Conservation (phyloP, 2,888 invertebrate genomes). For the Halictus quadricinctus region DNA sequence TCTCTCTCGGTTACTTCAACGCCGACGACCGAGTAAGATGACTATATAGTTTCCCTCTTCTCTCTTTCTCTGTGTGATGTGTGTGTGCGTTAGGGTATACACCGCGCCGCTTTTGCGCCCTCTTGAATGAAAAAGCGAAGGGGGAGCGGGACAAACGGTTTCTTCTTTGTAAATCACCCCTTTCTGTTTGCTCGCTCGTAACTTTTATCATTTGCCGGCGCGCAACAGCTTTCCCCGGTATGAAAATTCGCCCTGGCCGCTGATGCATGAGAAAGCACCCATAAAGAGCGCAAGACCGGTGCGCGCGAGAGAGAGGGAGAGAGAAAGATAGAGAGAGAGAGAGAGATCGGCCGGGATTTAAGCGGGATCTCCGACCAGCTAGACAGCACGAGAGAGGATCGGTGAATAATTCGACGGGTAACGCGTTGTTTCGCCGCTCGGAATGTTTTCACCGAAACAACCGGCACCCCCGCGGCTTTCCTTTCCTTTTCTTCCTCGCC, state of each 20-base stretch:
- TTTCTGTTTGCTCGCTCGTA: constrained; percentile 63
- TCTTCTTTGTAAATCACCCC: constrained; percentile 64
- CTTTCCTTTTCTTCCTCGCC: background rate
- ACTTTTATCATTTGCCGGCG: constrained; percentile 62
- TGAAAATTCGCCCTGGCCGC: constrained; percentile 50
- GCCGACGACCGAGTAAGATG: background rate
- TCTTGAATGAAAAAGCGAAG: constrained; percentile 57
- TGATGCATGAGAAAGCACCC: constrained; percentile 47
- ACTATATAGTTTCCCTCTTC: background rate
- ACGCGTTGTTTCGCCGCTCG: background rate
- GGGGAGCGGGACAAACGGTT: constrained; percentile 55
- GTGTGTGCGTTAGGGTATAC: constrained; percentile 13
- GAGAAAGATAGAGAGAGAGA: background rate
- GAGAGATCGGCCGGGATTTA: constrained; percentile 28
- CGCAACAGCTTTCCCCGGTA: constrained; percentile 54
- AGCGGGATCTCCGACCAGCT: background rate
- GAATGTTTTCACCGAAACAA: constrained; percentile 7
- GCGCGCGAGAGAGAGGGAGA: constrained; percentile 1
- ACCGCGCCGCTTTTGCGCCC: constrained; percentile 60
- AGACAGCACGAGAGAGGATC: constrained; percentile 2
- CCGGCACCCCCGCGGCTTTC: background rate
- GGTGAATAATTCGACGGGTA: constrained; percentile 29
- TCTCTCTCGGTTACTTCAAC: background rate
- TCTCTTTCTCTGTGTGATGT: background rate
- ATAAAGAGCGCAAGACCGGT: constrained; percentile 35